phyloP scores from a whole-genome alignment of 2,113 vertebrate genomes.

The Pycnonotus jocosus region DNA sequence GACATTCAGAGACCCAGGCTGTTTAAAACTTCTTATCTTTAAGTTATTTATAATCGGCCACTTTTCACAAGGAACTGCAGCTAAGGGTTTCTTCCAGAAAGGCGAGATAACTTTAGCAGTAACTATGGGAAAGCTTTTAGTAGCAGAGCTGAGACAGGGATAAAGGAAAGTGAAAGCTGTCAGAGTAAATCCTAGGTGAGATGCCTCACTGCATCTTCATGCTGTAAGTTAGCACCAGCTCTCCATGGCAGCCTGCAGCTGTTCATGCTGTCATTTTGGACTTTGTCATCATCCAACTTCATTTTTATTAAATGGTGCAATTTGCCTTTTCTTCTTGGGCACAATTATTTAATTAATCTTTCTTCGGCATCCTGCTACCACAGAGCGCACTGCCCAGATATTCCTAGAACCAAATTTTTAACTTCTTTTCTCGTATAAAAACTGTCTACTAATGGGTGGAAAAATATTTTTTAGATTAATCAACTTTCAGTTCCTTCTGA shows the following conservation, averaged over 20 bases:
- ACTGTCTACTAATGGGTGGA: accelerated
- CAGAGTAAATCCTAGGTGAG: not conserved
- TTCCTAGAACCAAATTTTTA: not conserved
- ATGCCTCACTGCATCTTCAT: not conserved
- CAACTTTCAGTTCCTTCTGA: not conserved
- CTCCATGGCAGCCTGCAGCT: not conserved
- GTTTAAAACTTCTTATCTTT: not conserved
- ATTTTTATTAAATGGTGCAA: not conserved
- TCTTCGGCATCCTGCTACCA: not conserved
- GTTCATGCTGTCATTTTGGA: not conserved
- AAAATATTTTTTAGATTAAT: not conserved
- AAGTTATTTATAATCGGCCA: not conserved
- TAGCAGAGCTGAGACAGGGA: not conserved
- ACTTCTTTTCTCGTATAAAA: not conserved
- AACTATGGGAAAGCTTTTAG: not conserved
- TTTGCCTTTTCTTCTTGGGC: not conserved
- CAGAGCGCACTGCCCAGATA: accelerated
- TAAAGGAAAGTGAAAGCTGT: not conserved
- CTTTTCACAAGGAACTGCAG: not conserved
- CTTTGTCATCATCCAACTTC: not conserved
- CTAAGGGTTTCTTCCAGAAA: not conserved
- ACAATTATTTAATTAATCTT: not conserved
- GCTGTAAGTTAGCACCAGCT: not conserved
- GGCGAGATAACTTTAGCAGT: accelerated
- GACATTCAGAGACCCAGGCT: not conserved